A percentile compares a stretch with the other conserved stretches of the same genome.
Conservation (phyloP, 1,140 invertebrate species). For the Caenorhabditis latens region DNA sequence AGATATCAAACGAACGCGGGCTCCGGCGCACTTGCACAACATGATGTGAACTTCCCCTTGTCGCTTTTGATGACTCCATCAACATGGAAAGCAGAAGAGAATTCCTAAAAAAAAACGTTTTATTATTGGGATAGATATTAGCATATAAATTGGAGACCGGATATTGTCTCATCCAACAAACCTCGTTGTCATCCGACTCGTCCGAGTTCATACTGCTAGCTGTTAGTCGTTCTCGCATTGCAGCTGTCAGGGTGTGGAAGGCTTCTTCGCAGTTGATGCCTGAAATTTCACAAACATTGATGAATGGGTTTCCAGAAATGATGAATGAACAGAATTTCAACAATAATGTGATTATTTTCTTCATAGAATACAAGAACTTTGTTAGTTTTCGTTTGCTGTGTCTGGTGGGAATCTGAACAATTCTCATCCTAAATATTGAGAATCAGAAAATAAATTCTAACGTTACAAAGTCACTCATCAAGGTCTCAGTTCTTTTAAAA, state of each 20-base stretch:
- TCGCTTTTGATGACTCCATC: constrained; percentile 76
- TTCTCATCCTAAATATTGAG: no score
- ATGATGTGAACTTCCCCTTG: constrained; percentile 65
- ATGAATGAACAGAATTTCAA: neutral
- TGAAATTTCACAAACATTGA: neutral
- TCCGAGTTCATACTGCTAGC: constrained; percentile 73
- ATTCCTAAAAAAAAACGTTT: constrained; percentile 55
- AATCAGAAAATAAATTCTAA: no score
- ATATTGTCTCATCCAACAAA: constrained; percentile 16
- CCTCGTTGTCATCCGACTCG: constrained; percentile 62
- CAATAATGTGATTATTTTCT: neutral
- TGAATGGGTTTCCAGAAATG: neutral
- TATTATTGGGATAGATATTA: constrained; percentile 10
- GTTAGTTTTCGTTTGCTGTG: no score
- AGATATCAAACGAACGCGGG: constrained; percentile 74
- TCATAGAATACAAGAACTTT: no score
- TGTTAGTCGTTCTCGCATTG: constrained; percentile 75
- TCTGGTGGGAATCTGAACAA: no score
- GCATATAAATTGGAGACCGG: constrained; percentile 21
- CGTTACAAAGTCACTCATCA: no score
- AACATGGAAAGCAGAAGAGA: constrained; percentile 76
- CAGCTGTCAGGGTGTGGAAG: constrained; percentile 73
- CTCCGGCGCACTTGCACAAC: constrained; percentile 67
- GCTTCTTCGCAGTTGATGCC: constrained; percentile 77
- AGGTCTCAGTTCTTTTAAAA: no score